Conservation (phyloP, 30 jellyfish, hydroid and myxozoan species). For the Calvadosia cruxmelitensis region DNA sequence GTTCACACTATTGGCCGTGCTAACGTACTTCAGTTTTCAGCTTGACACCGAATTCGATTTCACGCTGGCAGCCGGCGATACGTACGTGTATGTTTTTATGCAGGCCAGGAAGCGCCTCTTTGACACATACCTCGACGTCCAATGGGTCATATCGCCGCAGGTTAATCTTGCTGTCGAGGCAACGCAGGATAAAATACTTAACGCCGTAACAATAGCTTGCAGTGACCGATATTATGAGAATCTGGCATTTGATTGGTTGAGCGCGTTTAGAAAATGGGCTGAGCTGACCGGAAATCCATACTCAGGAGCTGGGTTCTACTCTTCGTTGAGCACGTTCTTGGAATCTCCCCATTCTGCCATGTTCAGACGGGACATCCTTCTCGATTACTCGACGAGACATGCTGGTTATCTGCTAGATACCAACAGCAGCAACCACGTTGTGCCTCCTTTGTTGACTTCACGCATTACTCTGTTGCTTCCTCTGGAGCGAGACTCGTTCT, state of each 20-base stretch:
- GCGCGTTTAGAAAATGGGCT: not conserved
- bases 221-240: not conserved
- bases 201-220: not conserved
- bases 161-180: not conserved
- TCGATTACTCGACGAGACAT: not conserved
- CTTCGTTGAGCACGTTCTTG: not conserved
- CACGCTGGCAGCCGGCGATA: not conserved
- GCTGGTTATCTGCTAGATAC: too few relatives aligned
- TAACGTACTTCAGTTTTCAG: not conserved
- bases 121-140: not conserved
- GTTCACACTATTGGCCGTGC: not conserved
- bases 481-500: not conserved
- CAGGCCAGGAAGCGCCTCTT: not conserved
- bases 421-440: not conserved
- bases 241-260: not conserved
- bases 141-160: not conserved
- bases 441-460: not conserved
- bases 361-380: not conserved
- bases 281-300: not conserved
- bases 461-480: not conserved
- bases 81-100: not conserved
- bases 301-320: not conserved
- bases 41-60: not conserved
- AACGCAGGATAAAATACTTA: not conserved
- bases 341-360: not conserved